A percentile compares a stretch with the other conserved stretches of the same genome.
phyloP scores from a whole-genome alignment of 53 echinoderm and acorn worm genomes.

The Paracentrotus lividus region DNA sequence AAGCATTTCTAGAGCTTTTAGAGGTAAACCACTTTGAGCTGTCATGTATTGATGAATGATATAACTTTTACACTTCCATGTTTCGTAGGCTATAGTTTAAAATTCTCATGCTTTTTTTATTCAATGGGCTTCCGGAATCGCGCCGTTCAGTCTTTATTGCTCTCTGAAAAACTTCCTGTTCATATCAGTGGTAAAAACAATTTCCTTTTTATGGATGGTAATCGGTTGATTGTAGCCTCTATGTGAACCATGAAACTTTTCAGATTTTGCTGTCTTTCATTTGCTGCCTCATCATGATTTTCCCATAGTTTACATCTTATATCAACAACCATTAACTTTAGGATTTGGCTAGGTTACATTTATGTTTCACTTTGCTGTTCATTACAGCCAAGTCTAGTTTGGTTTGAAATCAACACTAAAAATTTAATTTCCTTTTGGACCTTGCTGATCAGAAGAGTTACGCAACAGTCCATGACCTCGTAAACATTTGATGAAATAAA shows the following conservation, averaged over 20 bases:
- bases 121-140: neutral
- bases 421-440: neutral
- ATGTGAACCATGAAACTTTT: neutral
- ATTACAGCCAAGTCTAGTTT: too few species aligned
- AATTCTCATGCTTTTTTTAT: neutral
- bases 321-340: too few species aligned
- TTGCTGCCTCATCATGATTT: neutral
- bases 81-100: too few species aligned
- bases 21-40: too few species aligned
- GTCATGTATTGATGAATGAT: too few species aligned
- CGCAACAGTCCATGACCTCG: neutral
- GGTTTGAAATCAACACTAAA: neutral
- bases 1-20: too few species aligned
- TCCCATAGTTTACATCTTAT: too few species aligned
- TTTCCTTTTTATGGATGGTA: neutral
- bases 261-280: neutral
- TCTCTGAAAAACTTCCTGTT: constrained; percentile 36
- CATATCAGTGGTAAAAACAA: constrained; percentile 12
- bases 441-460: neutral
- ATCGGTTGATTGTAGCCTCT: neutral
- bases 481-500: neutral
- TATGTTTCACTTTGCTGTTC: too few species aligned
- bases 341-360: too few species aligned
- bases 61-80: too few species aligned
- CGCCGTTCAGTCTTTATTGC: neutral